These are phyloP conservation scores for Phoenoteleia sp. DNA, from an alignment of 2,888 invertebrate genomes.

Conservation along the genomic window DNA sequence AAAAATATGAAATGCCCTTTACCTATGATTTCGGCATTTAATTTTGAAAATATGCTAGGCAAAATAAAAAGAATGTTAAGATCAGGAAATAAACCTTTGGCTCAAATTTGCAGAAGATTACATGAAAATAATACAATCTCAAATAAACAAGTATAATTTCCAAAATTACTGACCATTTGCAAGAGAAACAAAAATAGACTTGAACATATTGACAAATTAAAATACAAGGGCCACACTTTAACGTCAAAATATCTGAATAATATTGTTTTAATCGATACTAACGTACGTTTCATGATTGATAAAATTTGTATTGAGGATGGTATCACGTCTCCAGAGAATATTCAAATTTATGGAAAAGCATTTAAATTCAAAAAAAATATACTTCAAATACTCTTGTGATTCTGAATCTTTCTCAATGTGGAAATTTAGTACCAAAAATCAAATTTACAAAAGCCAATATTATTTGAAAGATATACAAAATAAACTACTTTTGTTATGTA, in stretches of 20 bases:
- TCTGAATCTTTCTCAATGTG: too few relatives aligned
- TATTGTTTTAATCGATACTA: background rate
- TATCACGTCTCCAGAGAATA: background rate
- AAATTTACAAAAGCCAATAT: too few relatives aligned
- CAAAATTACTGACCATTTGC: background rate
- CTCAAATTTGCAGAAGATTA: background rate
- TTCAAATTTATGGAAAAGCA: background rate
- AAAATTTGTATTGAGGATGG: background rate
- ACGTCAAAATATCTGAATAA: background rate
- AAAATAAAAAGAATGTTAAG: conserved; percentile 16
- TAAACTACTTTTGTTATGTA: too few relatives aligned
- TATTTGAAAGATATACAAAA: too few relatives aligned
- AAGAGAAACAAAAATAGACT: background rate
- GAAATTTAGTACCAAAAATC: too few relatives aligned
- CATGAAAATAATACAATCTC: background rate
- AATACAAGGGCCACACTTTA: background rate
- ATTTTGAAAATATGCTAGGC: conserved; percentile 15
- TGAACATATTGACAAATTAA: background rate
- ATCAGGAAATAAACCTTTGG: conserved; percentile 21
- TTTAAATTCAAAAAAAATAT: too few relatives aligned
- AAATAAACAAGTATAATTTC: background rate
- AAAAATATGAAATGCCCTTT: background rate
- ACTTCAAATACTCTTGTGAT: too few relatives aligned
- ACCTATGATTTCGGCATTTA: conserved; percentile 12
- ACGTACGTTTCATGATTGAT: background rate